Evolutionary conservation across 2,797 vertebrate species (phyloP).

Genomic region (Microhierax caerulescens): DNA sequence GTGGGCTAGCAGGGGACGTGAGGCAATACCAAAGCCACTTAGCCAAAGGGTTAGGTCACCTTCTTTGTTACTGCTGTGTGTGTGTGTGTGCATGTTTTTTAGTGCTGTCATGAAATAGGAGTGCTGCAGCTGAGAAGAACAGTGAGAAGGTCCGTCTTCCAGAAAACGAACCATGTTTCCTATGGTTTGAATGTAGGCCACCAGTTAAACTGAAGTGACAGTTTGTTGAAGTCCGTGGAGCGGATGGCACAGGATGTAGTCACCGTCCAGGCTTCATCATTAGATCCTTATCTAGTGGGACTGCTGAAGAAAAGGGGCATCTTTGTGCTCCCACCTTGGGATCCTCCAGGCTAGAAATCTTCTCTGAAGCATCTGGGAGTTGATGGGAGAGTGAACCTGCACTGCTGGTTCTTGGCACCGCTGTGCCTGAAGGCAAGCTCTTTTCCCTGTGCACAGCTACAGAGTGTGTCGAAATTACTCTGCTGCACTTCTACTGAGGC

Average conservation of each 20-base stretch:
- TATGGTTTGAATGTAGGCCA: background rate
- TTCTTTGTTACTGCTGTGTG: background rate
- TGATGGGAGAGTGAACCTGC: background rate
- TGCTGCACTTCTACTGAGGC: background rate
- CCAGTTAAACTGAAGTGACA: background rate
- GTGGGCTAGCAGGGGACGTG: background rate
- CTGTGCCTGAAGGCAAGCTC: background rate
- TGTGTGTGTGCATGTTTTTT: background rate
- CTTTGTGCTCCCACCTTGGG: background rate
- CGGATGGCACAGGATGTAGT: background rate
- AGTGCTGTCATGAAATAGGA: background rate
- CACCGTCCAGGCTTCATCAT: background rate
- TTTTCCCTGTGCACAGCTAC: background rate
- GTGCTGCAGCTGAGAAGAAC: background rate
- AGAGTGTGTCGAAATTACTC: background rate
- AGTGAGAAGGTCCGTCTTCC: background rate
- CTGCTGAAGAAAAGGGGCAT: background rate
- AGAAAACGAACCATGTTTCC: background rate
- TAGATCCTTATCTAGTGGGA: background rate
- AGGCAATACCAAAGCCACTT: background rate
- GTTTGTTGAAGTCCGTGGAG: background rate
- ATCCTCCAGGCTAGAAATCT: background rate
- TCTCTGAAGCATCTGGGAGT: background rate
- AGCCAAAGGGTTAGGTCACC: background rate
- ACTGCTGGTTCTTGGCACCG: background rate